These are phyloP conservation scores for Anarhynchus alexandrinus DNA, from an alignment of 2,113 vertebrate genomes.

Conservation along the genomic window DNA sequence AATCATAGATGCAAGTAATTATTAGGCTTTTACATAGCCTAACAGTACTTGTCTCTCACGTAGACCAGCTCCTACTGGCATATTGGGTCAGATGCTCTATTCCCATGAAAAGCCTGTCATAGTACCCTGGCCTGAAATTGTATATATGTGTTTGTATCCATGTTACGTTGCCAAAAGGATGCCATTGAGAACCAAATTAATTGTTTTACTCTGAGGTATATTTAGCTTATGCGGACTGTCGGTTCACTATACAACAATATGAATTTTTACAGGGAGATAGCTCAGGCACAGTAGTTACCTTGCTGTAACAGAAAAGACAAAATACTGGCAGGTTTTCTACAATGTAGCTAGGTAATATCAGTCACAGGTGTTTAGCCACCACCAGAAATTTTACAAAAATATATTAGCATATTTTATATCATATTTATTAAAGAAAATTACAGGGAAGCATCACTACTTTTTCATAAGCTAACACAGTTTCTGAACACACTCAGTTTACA, in stretches of 20 bases:
- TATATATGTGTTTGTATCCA: not conserved
- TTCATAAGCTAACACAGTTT: not conserved
- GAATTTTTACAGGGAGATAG: not conserved
- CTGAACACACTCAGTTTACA: not conserved
- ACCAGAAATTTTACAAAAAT: not conserved
- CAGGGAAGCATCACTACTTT: not conserved
- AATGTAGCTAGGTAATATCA: not conserved
- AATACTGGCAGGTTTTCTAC: not conserved
- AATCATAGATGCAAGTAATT: not conserved
- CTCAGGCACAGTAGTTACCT: not conserved
- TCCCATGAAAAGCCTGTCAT: not conserved
- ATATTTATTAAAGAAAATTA: not conserved
- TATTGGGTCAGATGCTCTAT: not conserved
- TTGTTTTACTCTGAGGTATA: not conserved
- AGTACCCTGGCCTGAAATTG: not conserved
- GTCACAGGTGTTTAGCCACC: not conserved
- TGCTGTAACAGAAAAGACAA: not conserved
- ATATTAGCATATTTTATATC: not conserved
- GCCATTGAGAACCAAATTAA: not conserved
- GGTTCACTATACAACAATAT: not conserved
- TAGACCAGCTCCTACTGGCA: not conserved
- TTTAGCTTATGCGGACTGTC: not conserved
- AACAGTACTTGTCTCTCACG: not conserved
- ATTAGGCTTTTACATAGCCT: not conserved
- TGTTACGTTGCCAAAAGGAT: not conserved